A percentile compares a stretch with the other conserved stretches of the same genome.
These are phyloP conservation scores for Drosophila suboccidentalis DNA, from an alignment of 2,888 invertebrate species.

Conservation along the genomic window DNA sequence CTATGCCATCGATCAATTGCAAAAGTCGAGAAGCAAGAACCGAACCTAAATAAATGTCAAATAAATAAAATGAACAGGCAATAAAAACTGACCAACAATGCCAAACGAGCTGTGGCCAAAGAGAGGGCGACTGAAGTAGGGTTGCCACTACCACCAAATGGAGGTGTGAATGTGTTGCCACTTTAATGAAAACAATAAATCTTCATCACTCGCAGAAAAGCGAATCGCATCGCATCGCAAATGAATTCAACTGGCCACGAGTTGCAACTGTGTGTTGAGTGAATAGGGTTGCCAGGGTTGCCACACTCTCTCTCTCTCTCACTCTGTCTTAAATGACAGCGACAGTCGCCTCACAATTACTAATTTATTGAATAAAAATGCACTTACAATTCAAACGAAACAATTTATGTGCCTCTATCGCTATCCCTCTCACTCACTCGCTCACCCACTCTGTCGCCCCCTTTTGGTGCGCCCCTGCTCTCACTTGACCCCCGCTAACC, in stretches of 20 bases:
- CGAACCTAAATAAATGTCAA: constrained; percentile 75
- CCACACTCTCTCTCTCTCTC: background rate
- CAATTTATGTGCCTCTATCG: constrained; percentile 56
- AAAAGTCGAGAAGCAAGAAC: constrained; percentile 35
- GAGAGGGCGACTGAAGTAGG: background rate
- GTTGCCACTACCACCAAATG: constrained; percentile 45
- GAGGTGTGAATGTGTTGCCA: constrained; percentile 75
- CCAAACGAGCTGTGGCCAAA: background rate
- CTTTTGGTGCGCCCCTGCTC: background rate
- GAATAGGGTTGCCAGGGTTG: constrained; percentile 27
- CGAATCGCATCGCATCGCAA: constrained; percentile 50
- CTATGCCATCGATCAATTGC: constrained; percentile 65
- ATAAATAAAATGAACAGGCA: constrained; percentile 74
- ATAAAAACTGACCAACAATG: constrained; percentile 41
- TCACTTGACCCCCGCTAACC: background rate
- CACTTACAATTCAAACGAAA: constrained; percentile 63
- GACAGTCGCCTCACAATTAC: constrained; percentile 36
- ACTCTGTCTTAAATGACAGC: background rate
- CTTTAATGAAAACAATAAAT: constrained; percentile 78
- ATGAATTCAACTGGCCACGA: constrained; percentile 56
- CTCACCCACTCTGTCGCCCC: background rate
- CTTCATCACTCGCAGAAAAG: constrained; percentile 64
- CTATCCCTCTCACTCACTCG: background rate
- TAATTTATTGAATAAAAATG: constrained; percentile 73
- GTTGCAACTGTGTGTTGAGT: constrained; percentile 9